A percentile compares a stretch with the other conserved stretches of the same genome.
These are phyloP conservation scores for Congeria kusceri DNA, from an alignment of 2,888 invertebrate species.

Conservation along the genomic window DNA sequence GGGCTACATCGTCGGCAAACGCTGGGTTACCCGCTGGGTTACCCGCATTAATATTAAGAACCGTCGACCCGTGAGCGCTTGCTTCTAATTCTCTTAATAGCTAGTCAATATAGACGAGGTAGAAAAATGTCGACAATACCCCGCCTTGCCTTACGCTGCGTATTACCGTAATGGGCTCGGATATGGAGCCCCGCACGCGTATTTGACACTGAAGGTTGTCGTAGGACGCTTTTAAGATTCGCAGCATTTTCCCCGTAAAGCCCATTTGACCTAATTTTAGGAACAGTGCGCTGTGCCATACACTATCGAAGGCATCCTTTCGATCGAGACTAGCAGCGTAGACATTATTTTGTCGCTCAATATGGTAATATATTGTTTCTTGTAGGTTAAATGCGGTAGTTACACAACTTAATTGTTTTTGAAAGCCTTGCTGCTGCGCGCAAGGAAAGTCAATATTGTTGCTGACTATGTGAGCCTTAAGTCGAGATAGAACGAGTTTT, in stretches of 20 bases:
- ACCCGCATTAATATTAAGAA: neutral
- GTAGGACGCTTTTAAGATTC: slow-evolving; percentile 10
- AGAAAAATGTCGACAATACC: slow-evolving; percentile 26
- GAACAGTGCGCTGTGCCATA: slow-evolving; percentile 18
- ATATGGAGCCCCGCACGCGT: neutral
- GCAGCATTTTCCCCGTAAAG: slow-evolving; percentile 12
- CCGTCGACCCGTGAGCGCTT: neutral
- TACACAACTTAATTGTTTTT: slow-evolving; percentile 16
- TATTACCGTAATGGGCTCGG: neutral
- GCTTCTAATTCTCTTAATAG: slow-evolving; percentile 2
- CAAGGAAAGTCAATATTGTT: slow-evolving; percentile 19
- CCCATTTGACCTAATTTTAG: slow-evolving; percentile 16
- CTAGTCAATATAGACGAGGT: slow-evolving; percentile 18
- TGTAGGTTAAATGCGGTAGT: slow-evolving; percentile 26
- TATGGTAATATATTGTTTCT: slow-evolving; percentile 17
- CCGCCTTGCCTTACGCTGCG: slow-evolving; percentile 21
- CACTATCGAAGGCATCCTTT: slow-evolving; percentile 26
- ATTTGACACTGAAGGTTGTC: slow-evolving; percentile 13
- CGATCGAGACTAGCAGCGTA: slow-evolving; percentile 13
- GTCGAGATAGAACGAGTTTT: slow-evolving; percentile 24
- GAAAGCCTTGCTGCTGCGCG: slow-evolving; percentile 45
- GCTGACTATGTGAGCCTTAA: neutral
- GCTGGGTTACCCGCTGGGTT: too few relatives aligned
- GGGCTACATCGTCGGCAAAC: slow-evolving; percentile 24
- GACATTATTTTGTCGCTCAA: slow-evolving; percentile 2